Base-by-base conservation (phyloP, 2,113 vertebrate genomes). In the Penelope pileata region DNA sequence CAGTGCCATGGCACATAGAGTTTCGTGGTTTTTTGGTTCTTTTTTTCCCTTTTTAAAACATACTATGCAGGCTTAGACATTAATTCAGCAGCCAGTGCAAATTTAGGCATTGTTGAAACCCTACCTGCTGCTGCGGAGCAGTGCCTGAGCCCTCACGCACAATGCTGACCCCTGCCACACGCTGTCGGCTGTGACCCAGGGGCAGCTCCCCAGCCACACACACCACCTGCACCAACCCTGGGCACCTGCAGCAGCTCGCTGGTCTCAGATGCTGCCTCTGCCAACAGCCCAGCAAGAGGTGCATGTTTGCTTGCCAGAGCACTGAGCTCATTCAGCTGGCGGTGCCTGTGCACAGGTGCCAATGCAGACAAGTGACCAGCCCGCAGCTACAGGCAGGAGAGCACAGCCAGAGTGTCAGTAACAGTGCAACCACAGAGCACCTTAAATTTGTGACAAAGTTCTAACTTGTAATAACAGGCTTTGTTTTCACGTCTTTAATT, bases 391-490 rank as follows among this genome's bases (percentile, higher is more conserved):
- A 11, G 40, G 6, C 43, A 7, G 54, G 11, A 78, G 77, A 53
- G 64, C 80, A 53, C 0, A 9, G 48, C 4, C 53, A 50, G 13
- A 10, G 4, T 34, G 36, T 23, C 50, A 40, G 9, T 2, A 50
- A 56, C 50, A 24, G 27, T 54, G 86, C 43, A 45, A 2, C 4
- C 9, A 7, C 3, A n/a, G 60, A 56, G 69, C 16, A 29, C 21
- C 6, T 60, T 1, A 6, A 9, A 4, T 0, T 0, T 51, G 38
- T 5, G 47, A 51, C 56, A 47, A 27, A 83, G 45, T 40, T 3
- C 0, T 3, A 48, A 40, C 69, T 22, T 62, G 10, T 63, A 29
- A 12, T 63, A 29, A 40, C 38, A 63, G 60, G 16, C 19, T 40
- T 40, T 63, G 26, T 18, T 40, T 40, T 56, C 53, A 53, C 51